These are phyloP conservation scores for Chascanopsetta lugubris DNA, from an alignment of 2,113 vertebrate species.

Conservation along the genomic window DNA sequence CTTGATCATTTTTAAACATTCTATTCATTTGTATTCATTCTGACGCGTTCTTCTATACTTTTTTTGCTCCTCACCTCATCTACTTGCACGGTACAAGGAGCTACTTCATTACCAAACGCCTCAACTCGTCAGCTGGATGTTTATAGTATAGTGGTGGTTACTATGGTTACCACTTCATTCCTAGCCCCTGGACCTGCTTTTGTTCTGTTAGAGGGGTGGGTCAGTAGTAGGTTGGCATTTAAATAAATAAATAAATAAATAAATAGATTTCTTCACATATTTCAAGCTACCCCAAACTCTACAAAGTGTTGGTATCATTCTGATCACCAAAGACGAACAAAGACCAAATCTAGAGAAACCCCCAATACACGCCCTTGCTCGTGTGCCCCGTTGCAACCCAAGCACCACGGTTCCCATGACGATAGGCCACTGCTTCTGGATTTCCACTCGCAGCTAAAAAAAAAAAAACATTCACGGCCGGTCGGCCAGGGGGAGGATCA, in stretches of 20 bases:
- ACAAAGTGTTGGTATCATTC: neutral
- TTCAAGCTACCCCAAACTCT: neutral
- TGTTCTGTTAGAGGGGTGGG: conserved; percentile 1
- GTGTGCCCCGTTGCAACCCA: neutral
- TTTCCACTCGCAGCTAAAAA: conserved; percentile 47
- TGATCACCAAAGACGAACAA: conserved; percentile 1
- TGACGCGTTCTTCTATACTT: neutral
- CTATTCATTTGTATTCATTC: neutral
- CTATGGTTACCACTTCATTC: conserved; percentile 41
- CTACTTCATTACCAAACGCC: conserved; percentile 32
- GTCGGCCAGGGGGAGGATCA: conserved; percentile 66
- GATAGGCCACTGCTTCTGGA: conserved; percentile 59
- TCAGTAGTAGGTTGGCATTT: neutral
- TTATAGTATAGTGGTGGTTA: conserved; percentile 26
- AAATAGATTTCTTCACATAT: conserved; percentile 7
- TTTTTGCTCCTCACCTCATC: neutral
- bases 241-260: no score
- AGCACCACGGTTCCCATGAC: conserved; percentile 63
- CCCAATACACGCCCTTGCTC: conserved; percentile 8
- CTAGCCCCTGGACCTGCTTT: conserved; percentile 27
- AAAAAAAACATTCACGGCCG: no score
- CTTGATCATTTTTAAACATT: neutral
- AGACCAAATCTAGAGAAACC: conserved; percentile 28
- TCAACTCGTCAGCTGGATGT: conserved; percentile 31
- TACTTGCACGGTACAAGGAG: conserved; percentile 23